Evolutionary conservation across 2,113 vertebrate genomes (phyloP).

Genomic region (Zosterops lateralis): DNA sequence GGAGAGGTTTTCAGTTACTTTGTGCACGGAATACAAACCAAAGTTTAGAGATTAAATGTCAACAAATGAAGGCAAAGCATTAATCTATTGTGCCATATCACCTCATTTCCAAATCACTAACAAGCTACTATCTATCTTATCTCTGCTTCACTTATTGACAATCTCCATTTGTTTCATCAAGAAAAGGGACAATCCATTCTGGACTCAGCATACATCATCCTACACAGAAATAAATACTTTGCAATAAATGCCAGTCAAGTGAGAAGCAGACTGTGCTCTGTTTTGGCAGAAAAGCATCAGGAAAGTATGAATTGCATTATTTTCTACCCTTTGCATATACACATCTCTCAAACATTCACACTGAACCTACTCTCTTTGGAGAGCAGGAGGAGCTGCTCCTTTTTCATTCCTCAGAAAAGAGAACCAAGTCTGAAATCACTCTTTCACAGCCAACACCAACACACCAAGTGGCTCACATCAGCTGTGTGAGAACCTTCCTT

Average conservation of each 20-base stretch:
- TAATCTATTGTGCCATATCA: conserved; percentile 42
- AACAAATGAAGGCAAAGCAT: conserved; percentile 51
- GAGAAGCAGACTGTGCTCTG: neutral
- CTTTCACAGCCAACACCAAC: neutral
- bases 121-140: conserved; percentile 42
- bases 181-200: conserved; percentile 11
- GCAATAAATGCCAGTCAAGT: neutral
- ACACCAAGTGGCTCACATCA: neutral
- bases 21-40: conserved; percentile 36
- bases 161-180: conserved; percentile 25
- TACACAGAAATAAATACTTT: neutral
- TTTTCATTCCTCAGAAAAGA: neutral
- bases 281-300: neutral
- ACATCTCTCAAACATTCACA: neutral
- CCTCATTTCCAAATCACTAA: conserved; percentile 25
- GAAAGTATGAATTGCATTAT: neutral
- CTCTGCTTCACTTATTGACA: conserved; percentile 36
- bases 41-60: conserved; percentile 60
- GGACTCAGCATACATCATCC: neutral
- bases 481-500: neutral
- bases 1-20: neutral
- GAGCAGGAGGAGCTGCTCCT: neutral
- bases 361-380: neutral
- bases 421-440: neutral
- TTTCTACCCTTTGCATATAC: neutral